phyloP scores from a whole-genome alignment of 1,140 invertebrate genomes.

The Papilio aristodemus region DNA sequence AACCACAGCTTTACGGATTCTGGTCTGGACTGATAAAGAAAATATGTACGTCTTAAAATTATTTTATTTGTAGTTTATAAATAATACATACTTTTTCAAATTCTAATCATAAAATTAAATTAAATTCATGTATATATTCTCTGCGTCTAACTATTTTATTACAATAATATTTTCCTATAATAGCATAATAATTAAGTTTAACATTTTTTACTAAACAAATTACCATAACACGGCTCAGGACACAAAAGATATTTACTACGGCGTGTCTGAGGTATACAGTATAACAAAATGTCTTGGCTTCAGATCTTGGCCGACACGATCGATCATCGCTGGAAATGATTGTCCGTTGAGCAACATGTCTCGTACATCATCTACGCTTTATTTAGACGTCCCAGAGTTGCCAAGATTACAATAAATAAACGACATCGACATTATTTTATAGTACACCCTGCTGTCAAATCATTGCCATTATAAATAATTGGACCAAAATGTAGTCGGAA shows the following conservation, averaged over 20 bases:
- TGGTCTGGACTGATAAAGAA: too few relatives aligned
- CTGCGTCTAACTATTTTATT: too few relatives aligned
- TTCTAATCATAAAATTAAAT: too few relatives aligned
- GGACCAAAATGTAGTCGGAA: not conserved
- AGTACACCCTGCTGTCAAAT: conserved; percentile 10
- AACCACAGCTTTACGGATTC: too few relatives aligned
- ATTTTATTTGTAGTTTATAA: too few relatives aligned
- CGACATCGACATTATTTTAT: conserved; percentile 19
- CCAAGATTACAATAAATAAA: conserved; percentile 30
- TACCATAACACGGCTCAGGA: not conserved
- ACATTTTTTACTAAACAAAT: too few relatives aligned
- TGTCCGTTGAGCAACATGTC: conserved; percentile 30
- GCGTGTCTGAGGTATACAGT: conserved; percentile 5
- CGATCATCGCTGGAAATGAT: conserved; percentile 34
- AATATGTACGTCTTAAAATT: too few relatives aligned
- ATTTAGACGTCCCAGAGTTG: conserved; percentile 23
- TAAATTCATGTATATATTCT: too few relatives aligned
- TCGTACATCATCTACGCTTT: conserved; percentile 28
- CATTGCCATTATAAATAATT: conserved; percentile 5
- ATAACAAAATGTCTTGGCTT: conserved; percentile 16
- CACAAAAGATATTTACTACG: not conserved
- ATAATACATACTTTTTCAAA: too few relatives aligned
- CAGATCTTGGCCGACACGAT: conserved; percentile 1
- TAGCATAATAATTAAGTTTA: too few relatives aligned
- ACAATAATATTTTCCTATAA: too few relatives aligned